Percentiles rank a stretch among this genome's conserved stretches.
phyloP scores from a whole-genome alignment of 2,888 invertebrate species.

The Xestobium rufovillosum region DNA sequence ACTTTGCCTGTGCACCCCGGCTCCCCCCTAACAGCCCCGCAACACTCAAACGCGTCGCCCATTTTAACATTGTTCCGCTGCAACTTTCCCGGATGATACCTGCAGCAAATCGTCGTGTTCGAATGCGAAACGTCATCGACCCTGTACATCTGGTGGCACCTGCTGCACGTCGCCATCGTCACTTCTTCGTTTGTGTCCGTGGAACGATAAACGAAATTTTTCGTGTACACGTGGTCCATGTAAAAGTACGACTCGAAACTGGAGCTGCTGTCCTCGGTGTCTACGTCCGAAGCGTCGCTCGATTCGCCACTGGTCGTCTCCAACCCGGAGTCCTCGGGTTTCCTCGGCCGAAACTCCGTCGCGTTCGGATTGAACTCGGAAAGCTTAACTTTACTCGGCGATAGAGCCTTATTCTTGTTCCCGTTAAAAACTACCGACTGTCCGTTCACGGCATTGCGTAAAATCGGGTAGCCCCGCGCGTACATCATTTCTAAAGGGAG shows the following conservation, averaged over 20 bases:
- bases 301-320: conserved; percentile 50
- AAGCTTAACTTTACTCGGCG: conserved; percentile 6
- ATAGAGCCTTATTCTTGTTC: background rate
- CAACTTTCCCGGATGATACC: conserved; percentile 83
- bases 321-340: conserved; percentile 43
- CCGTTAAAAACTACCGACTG: background rate
- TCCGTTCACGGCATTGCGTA: background rate
- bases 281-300: conserved; percentile 40
- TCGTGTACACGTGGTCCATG: background rate
- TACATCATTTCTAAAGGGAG: conserved; percentile 54
- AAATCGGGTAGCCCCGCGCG: background rate
- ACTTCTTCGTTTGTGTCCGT: background rate
- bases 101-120: conserved; percentile 70
- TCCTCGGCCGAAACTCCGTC: conserved; percentile 55
- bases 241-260: too few species aligned
- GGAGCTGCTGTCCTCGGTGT: conserved; percentile 41
- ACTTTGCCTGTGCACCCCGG: conserved; percentile 59
- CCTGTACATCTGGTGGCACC: conserved; percentile 7
- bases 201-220: conserved; percentile 6
- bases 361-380: conserved; percentile 57
- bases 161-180: conserved; percentile 1
- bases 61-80: conserved; percentile 36
- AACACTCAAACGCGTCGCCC: conserved; percentile 53
- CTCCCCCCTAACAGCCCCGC: conserved; percentile 46
- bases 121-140: conserved; percentile 33